Base-by-base conservation (phyloP, 2,888 invertebrate species). In the Cotesia congregata region DNA sequence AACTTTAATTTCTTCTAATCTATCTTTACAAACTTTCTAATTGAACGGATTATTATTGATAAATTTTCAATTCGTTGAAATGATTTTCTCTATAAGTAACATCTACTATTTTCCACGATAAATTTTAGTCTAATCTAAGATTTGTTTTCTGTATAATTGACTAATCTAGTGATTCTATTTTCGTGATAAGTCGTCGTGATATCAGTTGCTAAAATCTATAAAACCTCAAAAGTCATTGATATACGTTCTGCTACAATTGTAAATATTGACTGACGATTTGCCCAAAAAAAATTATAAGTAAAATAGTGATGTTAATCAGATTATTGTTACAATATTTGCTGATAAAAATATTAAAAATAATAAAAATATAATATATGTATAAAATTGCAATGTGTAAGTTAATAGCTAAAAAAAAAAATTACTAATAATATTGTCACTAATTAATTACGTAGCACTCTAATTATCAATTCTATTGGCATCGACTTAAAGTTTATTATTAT, bases 381-480 rank as follows among this genome's bases (percentile, higher is more conserved):
- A 62, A 62, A 62, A 62, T n/a, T 62, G 15, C 6, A 62, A 62
- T 20, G n/a, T 62, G 15, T 62, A 62, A 62, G 20, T 15, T 15
- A 62, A 62, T 62, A 62, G 62, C 62, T 62, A 15, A 62, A 62
- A 62, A 62, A 62, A 17, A 17, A 62, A 4, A 15, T 62, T n/a
- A 62, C 62, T 17, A 17, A 6, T 15, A 62, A 62, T 62, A 62
- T 62, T 62, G 62, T 62, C 62, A 15, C 15, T 62, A 62, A 62
- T 62, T 6, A 17, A 62, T 62, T 62, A 62, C 20, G 20, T 62
- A 17, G 62, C 62, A 62, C 6, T 62, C 62, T 62, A 62, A 62
- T 62, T 62, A 17, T 62, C 62, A 20, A 62, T 6, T 62, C 62
- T 62, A 62, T 62, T 62, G 62, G 62, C 62, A 62, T 62, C 62